Evolutionary conservation across 2,113 vertebrate species (phyloP).

Genomic region (Chiloscyllium plagiosum): DNA sequence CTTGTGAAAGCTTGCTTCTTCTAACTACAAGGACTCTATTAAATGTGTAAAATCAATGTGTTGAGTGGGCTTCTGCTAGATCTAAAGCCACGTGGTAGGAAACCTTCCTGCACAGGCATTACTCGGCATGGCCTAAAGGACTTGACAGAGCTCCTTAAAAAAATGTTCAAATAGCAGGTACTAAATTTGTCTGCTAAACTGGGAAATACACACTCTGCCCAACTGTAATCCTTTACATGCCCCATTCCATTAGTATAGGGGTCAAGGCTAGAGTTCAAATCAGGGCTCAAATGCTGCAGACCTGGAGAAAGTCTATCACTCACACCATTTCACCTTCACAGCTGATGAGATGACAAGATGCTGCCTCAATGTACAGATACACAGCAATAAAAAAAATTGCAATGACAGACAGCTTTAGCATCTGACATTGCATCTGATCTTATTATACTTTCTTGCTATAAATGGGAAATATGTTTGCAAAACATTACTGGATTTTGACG

Average conservation of each 20-base stretch:
- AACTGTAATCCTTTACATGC: background rate
- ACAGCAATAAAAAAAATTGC: background rate
- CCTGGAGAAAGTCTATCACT: background rate
- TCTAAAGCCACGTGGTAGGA: background rate
- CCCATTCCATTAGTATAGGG: background rate
- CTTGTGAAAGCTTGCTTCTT: background rate
- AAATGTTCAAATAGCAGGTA: background rate
- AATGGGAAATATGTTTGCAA: constrained; percentile 19
- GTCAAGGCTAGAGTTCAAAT: background rate
- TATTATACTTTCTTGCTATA: constrained; percentile 4
- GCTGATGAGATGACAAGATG: constrained; percentile 18
- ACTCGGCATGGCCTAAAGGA: background rate
- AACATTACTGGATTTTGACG: constrained; percentile 3
- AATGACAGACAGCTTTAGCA: constrained; percentile 31
- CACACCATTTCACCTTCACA: constrained; percentile 17
- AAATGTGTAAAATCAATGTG: background rate
- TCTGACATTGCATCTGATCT: constrained; percentile 14
- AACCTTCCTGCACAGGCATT: background rate
- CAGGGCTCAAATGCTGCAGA: background rate
- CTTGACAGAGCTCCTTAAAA: background rate
- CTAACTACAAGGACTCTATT: background rate
- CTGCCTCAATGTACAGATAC: background rate
- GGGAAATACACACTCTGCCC: background rate
- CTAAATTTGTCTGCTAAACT: background rate
- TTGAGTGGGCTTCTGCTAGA: background rate